Conservation (phyloP, 1,140 invertebrate species). For the Neodiprion lecontei region DNA sequence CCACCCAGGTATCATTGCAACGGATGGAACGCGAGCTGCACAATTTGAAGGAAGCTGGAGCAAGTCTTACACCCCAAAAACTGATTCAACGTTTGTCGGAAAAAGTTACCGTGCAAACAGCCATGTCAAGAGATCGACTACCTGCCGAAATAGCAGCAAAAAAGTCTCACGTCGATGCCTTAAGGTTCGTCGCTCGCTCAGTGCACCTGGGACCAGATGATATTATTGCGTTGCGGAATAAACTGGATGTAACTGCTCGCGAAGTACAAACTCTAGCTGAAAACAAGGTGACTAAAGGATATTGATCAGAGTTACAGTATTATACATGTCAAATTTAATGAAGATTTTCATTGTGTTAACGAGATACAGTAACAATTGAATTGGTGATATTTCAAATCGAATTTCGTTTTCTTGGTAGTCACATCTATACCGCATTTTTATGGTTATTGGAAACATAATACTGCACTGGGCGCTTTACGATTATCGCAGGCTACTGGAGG, state of each 20-base stretch:
- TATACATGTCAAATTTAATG: not conserved
- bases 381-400: constrained; percentile 59
- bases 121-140: constrained; percentile 80
- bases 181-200: constrained; percentile 72
- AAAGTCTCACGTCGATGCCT: constrained; percentile 72
- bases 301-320: not conserved
- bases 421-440: too few relatives aligned
- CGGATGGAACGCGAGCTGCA: constrained; percentile 47
- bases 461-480: constrained; percentile 56
- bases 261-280: constrained; percentile 52
- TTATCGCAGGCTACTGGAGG: constrained; percentile 57
- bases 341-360: not conserved
- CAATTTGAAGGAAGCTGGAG: constrained; percentile 57
- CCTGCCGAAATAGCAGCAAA: constrained; percentile 73
- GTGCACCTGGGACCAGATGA: constrained; percentile 74
- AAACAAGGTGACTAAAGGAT: constrained; percentile 37
- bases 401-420: constrained; percentile 51
- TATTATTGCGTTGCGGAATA: constrained; percentile 65
- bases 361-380: constrained; percentile 13
- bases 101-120: constrained; percentile 69
- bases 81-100: constrained; percentile 77
- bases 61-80: constrained; percentile 60
- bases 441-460: too few relatives aligned
- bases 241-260: constrained; percentile 41
- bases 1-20: constrained; percentile 45